phyloP scores from a whole-genome alignment of 2,888 invertebrate genomes.

The Galeopsomyia nigrocyanea region DNA sequence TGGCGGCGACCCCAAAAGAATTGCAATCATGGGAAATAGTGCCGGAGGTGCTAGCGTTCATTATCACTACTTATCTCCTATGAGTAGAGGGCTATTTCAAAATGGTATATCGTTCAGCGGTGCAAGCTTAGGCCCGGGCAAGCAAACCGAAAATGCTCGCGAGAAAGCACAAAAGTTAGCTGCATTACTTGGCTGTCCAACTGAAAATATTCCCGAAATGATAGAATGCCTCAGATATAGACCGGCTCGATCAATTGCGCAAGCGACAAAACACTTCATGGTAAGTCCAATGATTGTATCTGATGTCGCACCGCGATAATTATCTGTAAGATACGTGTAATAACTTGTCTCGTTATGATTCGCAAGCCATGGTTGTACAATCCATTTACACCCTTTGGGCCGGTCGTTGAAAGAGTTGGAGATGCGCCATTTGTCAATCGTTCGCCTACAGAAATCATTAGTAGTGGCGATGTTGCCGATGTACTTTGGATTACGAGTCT shows the following conservation, averaged over 20 bases:
- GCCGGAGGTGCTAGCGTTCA: slow-evolving; percentile 82
- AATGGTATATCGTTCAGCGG: slow-evolving; percentile 80
- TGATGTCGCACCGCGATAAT: too few relatives aligned
- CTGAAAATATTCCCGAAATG: background rate
- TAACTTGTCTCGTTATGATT: background rate
- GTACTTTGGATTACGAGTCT: slow-evolving; percentile 80
- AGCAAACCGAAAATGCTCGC: background rate
- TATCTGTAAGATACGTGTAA: too few relatives aligned
- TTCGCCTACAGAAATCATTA: slow-evolving; percentile 76
- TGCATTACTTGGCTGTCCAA: background rate
- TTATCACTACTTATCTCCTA: slow-evolving; percentile 78
- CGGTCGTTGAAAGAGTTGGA: slow-evolving; percentile 75
- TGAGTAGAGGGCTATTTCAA: slow-evolving; percentile 29
- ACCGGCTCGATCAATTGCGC: slow-evolving; percentile 53
- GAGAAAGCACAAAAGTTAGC: background rate
- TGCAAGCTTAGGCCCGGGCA: slow-evolving; percentile 72
- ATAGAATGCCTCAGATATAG: background rate
- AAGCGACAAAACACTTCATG: slow-evolving; percentile 63
- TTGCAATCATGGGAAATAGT: too few relatives aligned
- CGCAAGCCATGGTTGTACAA: slow-evolving; percentile 74
- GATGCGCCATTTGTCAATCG: slow-evolving; percentile 76
- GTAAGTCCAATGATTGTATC: background rate
- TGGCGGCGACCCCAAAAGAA: too few relatives aligned
- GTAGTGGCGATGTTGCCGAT: slow-evolving; percentile 73
- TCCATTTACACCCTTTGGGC: slow-evolving; percentile 81